A percentile compares a stretch with the other conserved stretches of the same genome.
Evolutionary conservation across 2,113 vertebrate species (phyloP).

Genomic region (Lasiurus cinereus): DNA sequence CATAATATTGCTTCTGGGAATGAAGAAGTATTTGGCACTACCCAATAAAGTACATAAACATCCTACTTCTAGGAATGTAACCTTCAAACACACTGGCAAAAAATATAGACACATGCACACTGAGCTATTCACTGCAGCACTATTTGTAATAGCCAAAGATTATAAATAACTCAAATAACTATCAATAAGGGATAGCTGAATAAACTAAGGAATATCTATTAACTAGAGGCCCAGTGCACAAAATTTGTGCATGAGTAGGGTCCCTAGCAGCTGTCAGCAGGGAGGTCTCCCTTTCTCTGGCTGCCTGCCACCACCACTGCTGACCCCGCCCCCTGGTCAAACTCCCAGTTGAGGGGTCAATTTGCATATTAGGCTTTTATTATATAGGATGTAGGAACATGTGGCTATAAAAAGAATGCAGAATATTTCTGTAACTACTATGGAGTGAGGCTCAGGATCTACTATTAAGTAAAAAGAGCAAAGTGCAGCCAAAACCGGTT

Average conservation of each 20-base stretch:
- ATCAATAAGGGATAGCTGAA: neutral
- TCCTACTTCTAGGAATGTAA: neutral
- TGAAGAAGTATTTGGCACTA: neutral
- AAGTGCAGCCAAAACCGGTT: neutral
- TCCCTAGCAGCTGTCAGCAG: too few relatives aligned
- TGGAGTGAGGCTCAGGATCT: constrained; percentile 2
- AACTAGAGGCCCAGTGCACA: neutral
- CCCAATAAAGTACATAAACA: neutral
- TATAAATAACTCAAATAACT: constrained; percentile 34
- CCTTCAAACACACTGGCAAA: constrained; percentile 28
- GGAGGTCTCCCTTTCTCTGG: too few relatives aligned
- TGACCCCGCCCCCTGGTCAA: too few relatives aligned
- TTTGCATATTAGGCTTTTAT: too few relatives aligned
- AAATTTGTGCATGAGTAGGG: too few relatives aligned
- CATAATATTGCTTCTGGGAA: neutral
- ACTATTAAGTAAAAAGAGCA: neutral
- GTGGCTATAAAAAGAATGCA: neutral
- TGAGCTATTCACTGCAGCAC: neutral
- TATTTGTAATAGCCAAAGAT: neutral
- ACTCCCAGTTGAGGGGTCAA: too few relatives aligned
- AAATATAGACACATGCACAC: neutral
- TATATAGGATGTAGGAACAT: neutral
- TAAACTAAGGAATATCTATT: neutral
- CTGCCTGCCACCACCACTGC: too few relatives aligned
- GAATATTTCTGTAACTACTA: neutral